Base-by-base conservation (phyloP, 2,797 vertebrate species). In the Acipenser oxyrinchus region DNA sequence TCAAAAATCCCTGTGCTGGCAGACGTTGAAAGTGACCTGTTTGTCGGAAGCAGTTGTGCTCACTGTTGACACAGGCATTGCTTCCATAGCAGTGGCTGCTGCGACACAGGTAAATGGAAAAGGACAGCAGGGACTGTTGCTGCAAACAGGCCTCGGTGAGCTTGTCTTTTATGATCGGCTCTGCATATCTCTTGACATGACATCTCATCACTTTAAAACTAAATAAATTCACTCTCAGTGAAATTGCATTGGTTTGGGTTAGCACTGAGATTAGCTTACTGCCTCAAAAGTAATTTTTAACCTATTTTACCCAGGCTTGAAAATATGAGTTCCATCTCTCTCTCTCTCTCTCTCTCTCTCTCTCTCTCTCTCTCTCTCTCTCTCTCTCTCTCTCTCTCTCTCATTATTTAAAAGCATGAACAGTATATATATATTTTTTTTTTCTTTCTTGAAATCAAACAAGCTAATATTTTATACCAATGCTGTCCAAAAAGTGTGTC, bases 141-240 rank as follows among this genome's bases (percentile, higher is more conserved):
- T 70, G 71, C 69, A 2, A 57, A 66, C 15, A 37, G 72, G 10
- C 62, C 64, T 66, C 59, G 51, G 66, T 69, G 7, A 65, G 13
- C 49, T 71, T 76, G 73, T 70, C 71, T 69, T 68, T 51, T 0
- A 0, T 64, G 71, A 75, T 74, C 70, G 65, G 64, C 61, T 65
- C 65, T 68, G 68, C 68, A 51, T 70, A 66, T 76, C 66, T 12
- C 51, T 52, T 66, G 69, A 71, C 66, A 72, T 71, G 77, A 72
- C 70, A 80, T 81, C 75, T 77, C 74, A 78, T 71, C 58, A 48
- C 69, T 77, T 70, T 8, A 60, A 52, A 70, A 70, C 64, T 18
- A 72, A 79, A 52, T 71, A 66, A 69, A 8, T 49, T 73, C 37
- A 68, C 73, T 63, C 1, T 0, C 73, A 68, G 64, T 49, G 64